Evolutionary conservation across 2,797 vertebrate species (phyloP).

Genomic region (Melanotaenia nigrans): DNA sequence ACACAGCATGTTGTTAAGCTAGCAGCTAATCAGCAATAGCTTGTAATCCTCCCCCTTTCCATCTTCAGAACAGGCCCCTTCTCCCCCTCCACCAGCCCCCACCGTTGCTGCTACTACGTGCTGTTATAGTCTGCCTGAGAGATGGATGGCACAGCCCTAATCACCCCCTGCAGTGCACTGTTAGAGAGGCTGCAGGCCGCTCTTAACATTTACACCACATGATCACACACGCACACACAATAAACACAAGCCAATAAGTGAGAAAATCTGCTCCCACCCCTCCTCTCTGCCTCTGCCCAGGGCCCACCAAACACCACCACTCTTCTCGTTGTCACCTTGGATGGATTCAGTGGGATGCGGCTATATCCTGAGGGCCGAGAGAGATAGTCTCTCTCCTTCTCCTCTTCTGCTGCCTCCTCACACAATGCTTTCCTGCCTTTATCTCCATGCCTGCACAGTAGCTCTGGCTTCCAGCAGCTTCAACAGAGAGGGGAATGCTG

Average conservation of each 20-base stretch:
- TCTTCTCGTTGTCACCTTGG: slow-evolving; percentile 68
- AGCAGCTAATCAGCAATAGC: slow-evolving; percentile 76
- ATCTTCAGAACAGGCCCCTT: slow-evolving; percentile 51
- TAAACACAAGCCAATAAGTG: slow-evolving; percentile 60
- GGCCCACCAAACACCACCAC: slow-evolving; percentile 48
- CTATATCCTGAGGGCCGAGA: slow-evolving; percentile 39
- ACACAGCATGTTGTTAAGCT: slow-evolving; percentile 77
- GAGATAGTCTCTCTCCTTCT: slow-evolving; percentile 19
- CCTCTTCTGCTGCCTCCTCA: slow-evolving; percentile 28
- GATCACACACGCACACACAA: slow-evolving; percentile 42
- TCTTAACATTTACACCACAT: slow-evolving; percentile 73
- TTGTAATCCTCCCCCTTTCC: slow-evolving; percentile 59
- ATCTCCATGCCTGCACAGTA: slow-evolving; percentile 49
- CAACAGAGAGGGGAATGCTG: slow-evolving; percentile 15
- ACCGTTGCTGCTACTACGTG: background rate
- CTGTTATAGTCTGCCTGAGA: slow-evolving; percentile 42
- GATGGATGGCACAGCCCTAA: slow-evolving; percentile 74
- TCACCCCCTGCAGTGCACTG: slow-evolving; percentile 76
- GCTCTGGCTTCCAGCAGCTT: slow-evolving; percentile 57
- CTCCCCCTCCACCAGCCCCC: slow-evolving; percentile 19
- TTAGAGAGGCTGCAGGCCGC: slow-evolving; percentile 74
- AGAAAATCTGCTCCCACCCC: slow-evolving; percentile 32
- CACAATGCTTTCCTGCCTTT: slow-evolving; percentile 40
- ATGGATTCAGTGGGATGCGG: slow-evolving; percentile 56
- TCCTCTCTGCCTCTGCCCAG: slow-evolving; percentile 20